phyloP scores from a whole-genome alignment of 1,140 invertebrate species.

The Yoshiicerus persimilis region DNA sequence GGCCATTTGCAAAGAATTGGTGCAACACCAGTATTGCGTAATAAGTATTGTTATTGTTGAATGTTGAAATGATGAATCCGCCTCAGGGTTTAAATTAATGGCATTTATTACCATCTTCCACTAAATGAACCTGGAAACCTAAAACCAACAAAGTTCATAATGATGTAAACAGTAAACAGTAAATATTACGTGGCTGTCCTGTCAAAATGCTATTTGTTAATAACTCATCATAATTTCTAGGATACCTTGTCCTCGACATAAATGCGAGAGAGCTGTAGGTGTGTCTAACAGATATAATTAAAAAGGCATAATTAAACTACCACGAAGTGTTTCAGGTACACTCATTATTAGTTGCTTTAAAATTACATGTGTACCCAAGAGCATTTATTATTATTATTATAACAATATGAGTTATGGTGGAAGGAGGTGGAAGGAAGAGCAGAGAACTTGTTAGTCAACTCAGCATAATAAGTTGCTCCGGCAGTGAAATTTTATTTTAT shows the following conservation, averaged over 20 bases:
- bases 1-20: not conserved
- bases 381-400: not conserved
- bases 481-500: slow-evolving; percentile 18
- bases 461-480: not conserved
- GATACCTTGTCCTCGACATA: not conserved
- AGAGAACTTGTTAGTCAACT: not conserved
- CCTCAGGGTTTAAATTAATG: not conserved
- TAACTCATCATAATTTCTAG: not conserved
- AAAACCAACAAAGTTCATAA: not conserved
- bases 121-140: not conserved
- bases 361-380: not conserved
- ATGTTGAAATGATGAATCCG: too few relatives aligned
- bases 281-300: not conserved
- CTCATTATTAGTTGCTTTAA: not conserved
- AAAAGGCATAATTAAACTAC: not conserved
- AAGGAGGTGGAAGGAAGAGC: not conserved
- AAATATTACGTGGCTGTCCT: not conserved
- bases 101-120: not conserved
- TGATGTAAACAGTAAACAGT: not conserved
- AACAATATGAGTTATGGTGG: not conserved
- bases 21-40: not conserved
- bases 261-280: not conserved
- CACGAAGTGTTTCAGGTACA: not conserved
- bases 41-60: too few relatives aligned
- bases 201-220: slow-evolving; percentile 1